phyloP scores from a whole-genome alignment of 1,140 invertebrate species.

The Drosophila mauritiana region DNA sequence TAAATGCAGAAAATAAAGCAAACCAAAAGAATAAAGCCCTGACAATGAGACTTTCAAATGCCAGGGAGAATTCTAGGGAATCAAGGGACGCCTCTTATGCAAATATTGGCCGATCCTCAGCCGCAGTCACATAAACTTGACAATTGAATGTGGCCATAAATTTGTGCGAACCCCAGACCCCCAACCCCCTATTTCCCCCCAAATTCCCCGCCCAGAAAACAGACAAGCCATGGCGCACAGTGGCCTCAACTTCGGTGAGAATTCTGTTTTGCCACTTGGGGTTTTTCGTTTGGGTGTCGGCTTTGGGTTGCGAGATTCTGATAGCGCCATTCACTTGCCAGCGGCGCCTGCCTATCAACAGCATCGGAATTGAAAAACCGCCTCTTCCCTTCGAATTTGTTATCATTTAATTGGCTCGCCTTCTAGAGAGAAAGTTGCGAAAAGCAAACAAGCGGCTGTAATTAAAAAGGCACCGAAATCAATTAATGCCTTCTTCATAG shows the following conservation, averaged over 20 bases:
- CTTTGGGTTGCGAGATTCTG: slow-evolving; percentile 21
- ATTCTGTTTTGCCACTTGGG: slow-evolving; percentile 32
- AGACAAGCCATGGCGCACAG: slow-evolving; percentile 35
- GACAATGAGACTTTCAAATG: slow-evolving; percentile 77
- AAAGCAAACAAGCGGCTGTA: slow-evolving; percentile 33
- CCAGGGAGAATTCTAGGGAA: slow-evolving; percentile 67
- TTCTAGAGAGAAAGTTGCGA: slow-evolving; percentile 61
- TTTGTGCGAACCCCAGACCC: slow-evolving; percentile 43
- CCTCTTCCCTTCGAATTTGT: slow-evolving; percentile 59
- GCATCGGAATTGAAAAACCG: slow-evolving; percentile 43
- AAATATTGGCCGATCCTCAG: slow-evolving; percentile 61
- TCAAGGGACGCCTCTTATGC: slow-evolving; percentile 64
- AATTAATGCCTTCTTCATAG: slow-evolving; percentile 52
- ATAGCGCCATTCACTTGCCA: slow-evolving; percentile 67
- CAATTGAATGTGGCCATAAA: slow-evolving; percentile 80
- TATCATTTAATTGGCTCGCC: slow-evolving; percentile 76
- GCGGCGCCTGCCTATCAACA: slow-evolving; percentile 71
- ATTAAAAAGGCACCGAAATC: slow-evolving; percentile 63
- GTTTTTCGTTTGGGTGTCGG: slow-evolving; percentile 14
- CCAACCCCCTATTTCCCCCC: not conserved
- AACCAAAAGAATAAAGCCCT: slow-evolving; percentile 4
- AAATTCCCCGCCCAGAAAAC: not conserved
- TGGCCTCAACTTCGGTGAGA: slow-evolving; percentile 57
- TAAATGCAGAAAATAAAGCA: slow-evolving; percentile 1
- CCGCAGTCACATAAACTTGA: slow-evolving; percentile 78